A percentile compares a stretch with the other conserved stretches of the same genome.
phyloP scores from a whole-genome alignment of 2,888 invertebrate species.

The Nephrotoma appendiculata region DNA sequence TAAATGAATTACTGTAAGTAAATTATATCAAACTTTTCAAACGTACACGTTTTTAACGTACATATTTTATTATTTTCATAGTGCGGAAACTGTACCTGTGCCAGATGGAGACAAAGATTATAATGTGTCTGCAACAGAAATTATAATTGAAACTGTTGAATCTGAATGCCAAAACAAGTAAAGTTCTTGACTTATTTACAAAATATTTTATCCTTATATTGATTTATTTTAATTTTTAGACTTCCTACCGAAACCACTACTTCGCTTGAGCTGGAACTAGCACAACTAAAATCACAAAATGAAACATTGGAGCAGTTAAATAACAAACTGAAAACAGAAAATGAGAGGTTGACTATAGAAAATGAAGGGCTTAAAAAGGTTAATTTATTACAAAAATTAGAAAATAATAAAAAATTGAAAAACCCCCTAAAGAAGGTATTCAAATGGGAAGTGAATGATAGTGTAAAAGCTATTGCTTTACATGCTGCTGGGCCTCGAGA shows the following conservation, averaged over 20 bases:
- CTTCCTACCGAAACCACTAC: background rate
- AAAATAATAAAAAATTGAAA: background rate
- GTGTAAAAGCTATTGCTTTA: background rate
- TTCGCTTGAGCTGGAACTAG: background rate
- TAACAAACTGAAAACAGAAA: background rate
- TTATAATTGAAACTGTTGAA: too few species aligned
- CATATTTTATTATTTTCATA: too few species aligned
- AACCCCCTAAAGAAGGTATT: background rate
- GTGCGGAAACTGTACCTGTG: too few species aligned
- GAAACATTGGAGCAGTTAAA: background rate
- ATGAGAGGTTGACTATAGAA: background rate
- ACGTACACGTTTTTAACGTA: too few species aligned
- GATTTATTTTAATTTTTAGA: too few species aligned
- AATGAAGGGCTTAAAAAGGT: background rate
- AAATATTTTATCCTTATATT: too few species aligned
- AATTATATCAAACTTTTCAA: too few species aligned
- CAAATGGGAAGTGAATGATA: background rate
- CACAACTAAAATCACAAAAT: background rate
- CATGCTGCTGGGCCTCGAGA: slow-evolving; percentile 7
- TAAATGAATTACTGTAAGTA: too few species aligned
- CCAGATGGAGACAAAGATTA: too few species aligned
- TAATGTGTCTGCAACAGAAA: too few species aligned
- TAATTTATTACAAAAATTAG: background rate
- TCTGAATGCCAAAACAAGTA: too few species aligned
- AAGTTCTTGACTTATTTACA: too few species aligned